Percentiles rank a stretch among this genome's conserved stretches.
phyloP scores from a whole-genome alignment of 2,797 vertebrate genomes.

The Eupleurogrammus muticus region DNA sequence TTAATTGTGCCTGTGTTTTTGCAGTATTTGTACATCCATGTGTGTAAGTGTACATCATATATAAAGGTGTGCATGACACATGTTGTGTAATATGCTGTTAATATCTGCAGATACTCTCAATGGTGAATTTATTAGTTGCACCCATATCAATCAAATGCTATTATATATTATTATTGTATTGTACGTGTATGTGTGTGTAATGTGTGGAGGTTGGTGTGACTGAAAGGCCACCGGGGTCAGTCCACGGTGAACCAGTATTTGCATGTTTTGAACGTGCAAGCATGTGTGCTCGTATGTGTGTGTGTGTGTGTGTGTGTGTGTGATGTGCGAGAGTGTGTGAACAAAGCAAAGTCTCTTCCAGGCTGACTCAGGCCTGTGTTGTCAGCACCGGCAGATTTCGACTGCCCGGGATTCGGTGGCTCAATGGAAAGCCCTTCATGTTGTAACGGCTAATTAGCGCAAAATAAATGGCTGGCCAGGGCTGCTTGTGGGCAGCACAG shows the following conservation, averaged over 20 bases:
- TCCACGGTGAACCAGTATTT: constrained; percentile 32
- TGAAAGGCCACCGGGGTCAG: constrained; percentile 27
- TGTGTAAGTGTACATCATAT: too few species aligned
- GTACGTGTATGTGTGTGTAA: constrained; percentile 6
- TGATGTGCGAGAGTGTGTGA: constrained; percentile 13
- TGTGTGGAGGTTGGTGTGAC: constrained; percentile 4
- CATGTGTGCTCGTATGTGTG: constrained; percentile 7
- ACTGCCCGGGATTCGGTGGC: constrained; percentile 47
- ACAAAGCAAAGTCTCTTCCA: constrained; percentile 66
- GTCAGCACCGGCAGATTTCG: constrained; percentile 51
- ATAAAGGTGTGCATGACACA: too few species aligned
- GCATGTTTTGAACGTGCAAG: constrained; percentile 26
- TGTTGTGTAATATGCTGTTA: too few species aligned
- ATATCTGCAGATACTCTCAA: too few species aligned
- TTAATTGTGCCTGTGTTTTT: too few species aligned
- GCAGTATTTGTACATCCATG: too few species aligned
- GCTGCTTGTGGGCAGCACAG: constrained; percentile 44
- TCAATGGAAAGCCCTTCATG: constrained; percentile 60
- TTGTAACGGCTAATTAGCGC: constrained; percentile 71
- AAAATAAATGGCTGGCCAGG: constrained; percentile 61
- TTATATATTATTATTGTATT: too few species aligned
- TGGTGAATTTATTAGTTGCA: too few species aligned
- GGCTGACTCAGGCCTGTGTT: constrained; percentile 52
- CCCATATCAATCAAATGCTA: too few species aligned
- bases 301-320: constrained; percentile 7